Percentiles rank a stretch among this genome's conserved stretches.
These are phyloP conservation scores for Rhynchonycteris naso DNA, from an alignment of 2,797 vertebrate genomes.

Conservation along the genomic window DNA sequence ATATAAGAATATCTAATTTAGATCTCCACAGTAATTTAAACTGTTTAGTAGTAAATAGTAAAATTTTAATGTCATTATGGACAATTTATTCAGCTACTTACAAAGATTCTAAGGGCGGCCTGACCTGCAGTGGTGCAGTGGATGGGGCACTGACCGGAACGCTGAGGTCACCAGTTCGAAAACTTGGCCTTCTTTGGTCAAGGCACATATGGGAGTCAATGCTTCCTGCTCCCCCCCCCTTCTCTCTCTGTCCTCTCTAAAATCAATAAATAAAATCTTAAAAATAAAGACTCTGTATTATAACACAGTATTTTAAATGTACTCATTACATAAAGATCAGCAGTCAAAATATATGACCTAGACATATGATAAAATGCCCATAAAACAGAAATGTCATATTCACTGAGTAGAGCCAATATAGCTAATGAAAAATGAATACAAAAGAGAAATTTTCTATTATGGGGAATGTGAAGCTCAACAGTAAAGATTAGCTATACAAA, in stretches of 20 bases:
- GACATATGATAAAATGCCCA: not conserved
- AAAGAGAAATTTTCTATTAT: not conserved
- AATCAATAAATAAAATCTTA: no score
- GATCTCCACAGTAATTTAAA: not conserved
- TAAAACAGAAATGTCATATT: not conserved
- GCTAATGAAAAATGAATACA: not conserved
- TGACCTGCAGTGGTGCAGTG: no score
- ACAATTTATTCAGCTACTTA: conserved; percentile 19
- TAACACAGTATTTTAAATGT: conserved; percentile 37
- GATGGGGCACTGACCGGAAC: no score
- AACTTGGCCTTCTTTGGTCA: no score
- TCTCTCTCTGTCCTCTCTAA: no score
- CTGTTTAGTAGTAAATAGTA: not conserved
- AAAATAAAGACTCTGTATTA: not conserved
- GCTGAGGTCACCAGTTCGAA: no score
- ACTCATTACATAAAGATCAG: not conserved
- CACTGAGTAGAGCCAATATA: not conserved
- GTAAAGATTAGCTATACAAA: not conserved
- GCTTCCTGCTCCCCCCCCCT: no score
- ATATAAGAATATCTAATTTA: conserved; percentile 9
- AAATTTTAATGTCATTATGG: conserved; percentile 19
- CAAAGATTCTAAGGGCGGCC: not conserved
- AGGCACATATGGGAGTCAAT: no score
- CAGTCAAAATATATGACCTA: conserved; percentile 11
- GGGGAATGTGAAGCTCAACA: not conserved